Conservation (phyloP, 2,113 vertebrate genomes). For the Columba livia region DNA sequence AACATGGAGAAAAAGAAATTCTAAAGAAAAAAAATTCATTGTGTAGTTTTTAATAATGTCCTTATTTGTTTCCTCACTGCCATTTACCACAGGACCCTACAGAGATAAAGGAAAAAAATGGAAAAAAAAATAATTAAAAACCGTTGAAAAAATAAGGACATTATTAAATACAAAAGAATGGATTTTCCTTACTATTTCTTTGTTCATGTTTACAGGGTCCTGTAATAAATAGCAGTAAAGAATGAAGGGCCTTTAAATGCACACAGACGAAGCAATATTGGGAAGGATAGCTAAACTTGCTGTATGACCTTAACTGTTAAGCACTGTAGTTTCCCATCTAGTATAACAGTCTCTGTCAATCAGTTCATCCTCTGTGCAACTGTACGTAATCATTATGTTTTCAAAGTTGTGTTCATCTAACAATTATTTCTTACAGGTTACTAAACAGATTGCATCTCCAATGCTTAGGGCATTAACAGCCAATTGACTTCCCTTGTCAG, state of each 20-base stretch:
- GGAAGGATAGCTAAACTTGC: not conserved
- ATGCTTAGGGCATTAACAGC: not conserved
- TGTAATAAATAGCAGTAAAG: not conserved
- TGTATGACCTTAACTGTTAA: not conserved
- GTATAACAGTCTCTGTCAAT: not conserved
- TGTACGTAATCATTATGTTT: not conserved
- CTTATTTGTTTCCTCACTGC: not conserved
- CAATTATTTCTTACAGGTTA: not conserved
- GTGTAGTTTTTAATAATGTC: not conserved
- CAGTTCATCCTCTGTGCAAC: not conserved
- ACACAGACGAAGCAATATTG: not conserved
- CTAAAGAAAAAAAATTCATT: not conserved
- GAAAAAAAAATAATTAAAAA: not conserved
- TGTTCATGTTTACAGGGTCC: not conserved
- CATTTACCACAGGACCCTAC: not conserved
- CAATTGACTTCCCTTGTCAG: not conserved
- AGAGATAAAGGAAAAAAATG: not conserved
- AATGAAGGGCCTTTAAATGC: not conserved
- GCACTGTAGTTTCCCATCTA: not conserved
- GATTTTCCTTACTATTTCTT: not conserved
- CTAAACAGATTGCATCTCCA: not conserved
- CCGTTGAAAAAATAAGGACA: not conserved
- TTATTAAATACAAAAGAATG: not conserved
- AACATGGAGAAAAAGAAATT: not conserved
- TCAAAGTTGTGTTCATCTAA: not conserved